A percentile compares a stretch with the other conserved stretches of the same genome.
These are phyloP conservation scores for Dendrophyllia cribrosa DNA, from an alignment of 64 coral and sea anemone genomes.

Conservation along the genomic window DNA sequence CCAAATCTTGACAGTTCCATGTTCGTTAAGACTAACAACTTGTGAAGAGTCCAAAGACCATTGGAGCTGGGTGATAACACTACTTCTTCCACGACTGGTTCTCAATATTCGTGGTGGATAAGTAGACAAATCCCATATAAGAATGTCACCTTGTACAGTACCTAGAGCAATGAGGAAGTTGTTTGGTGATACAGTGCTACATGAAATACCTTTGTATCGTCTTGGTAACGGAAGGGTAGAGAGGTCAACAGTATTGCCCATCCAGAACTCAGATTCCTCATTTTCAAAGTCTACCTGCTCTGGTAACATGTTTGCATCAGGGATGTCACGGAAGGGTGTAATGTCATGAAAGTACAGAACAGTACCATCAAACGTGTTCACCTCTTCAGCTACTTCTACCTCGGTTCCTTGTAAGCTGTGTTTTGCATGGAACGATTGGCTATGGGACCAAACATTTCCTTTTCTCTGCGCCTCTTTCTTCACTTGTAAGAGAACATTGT, in stretches of 20 bases:
- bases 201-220: constrained; percentile 76
- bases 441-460: constrained; percentile 60
- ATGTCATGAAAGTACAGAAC: constrained; percentile 69
- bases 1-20: constrained; percentile 78
- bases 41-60: constrained; percentile 73
- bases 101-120: constrained; percentile 83
- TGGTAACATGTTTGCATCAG: constrained; percentile 37
- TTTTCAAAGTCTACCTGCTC: constrained; percentile 71
- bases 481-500: constrained; percentile 59
- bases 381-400: constrained; percentile 36
- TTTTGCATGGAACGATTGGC: constrained; percentile 48
- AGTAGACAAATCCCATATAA: constrained; percentile 66
- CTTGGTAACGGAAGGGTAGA: constrained; percentile 73
- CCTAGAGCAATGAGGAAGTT: constrained; percentile 77
- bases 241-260: constrained; percentile 38
- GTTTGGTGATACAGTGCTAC: constrained; percentile 64
- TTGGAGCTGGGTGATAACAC: constrained; percentile 43
- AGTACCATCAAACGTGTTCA: constrained; percentile 82
- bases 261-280: constrained; percentile 82
- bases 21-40: constrained; percentile 67
- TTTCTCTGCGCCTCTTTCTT: constrained; percentile 73
- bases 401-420: not conserved
- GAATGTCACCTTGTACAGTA: constrained; percentile 77
- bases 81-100: constrained; percentile 58
- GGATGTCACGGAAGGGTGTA: constrained; percentile 59